Evolutionary conservation across 2,797 vertebrate species (phyloP).

Genomic region (Rhinogobio ventralis): DNA sequence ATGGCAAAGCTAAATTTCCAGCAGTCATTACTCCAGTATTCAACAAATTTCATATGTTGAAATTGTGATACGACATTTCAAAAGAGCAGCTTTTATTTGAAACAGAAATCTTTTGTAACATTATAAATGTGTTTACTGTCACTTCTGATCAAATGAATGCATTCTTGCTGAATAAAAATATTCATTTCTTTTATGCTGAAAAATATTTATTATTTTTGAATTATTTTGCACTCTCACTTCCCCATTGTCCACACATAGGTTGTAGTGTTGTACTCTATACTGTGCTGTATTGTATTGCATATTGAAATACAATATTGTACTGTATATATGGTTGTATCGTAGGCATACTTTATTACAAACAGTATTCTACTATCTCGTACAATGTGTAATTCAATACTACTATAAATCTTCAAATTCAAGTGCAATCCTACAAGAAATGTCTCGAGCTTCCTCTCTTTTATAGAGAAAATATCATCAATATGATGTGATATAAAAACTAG

Average conservation of each 20-base stretch:
- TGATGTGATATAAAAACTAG: neutral
- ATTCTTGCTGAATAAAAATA: neutral
- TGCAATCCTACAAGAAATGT: neutral
- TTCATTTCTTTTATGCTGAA: neutral
- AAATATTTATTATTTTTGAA: neutral
- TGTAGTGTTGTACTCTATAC: neutral
- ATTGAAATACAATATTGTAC: slow-evolving; percentile 26
- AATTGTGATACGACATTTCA: no score
- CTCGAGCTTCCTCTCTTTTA: neutral
- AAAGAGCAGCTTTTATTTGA: neutral
- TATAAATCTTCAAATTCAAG: slow-evolving; percentile 4
- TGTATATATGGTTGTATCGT: neutral
- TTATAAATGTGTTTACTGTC: neutral
- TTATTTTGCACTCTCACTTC: neutral
- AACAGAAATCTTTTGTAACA: neutral
- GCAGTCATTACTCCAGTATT: neutral
- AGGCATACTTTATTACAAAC: neutral
- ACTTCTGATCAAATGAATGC: neutral
- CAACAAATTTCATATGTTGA: no score
- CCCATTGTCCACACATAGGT: neutral
- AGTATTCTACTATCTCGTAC: neutral
- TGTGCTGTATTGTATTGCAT: slow-evolving; percentile 27
- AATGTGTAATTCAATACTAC: slow-evolving; percentile 6
- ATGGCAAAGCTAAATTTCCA: neutral
- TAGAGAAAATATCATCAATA: neutral